Base-by-base conservation (phyloP, 2,888 invertebrate genomes). In the Aromia moschata region DNA sequence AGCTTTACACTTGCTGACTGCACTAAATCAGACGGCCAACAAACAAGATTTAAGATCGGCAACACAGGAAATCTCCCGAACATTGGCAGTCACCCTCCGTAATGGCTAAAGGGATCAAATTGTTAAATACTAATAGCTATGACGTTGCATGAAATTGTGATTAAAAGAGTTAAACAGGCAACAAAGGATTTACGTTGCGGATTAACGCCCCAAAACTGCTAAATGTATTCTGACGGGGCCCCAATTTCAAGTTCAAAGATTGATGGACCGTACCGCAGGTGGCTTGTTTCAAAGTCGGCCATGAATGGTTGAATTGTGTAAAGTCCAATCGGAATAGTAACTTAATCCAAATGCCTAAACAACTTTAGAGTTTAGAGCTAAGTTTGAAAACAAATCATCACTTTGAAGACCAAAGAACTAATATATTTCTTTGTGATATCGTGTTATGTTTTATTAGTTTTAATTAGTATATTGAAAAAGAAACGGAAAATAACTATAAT, bases 141-240 rank as follows among this genome's bases (percentile, higher is more conserved):
- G 78, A 79, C 78, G 71, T 70, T 68, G 79, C 79, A 79, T 79
- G 78, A 79, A 79, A 79, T 79, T 71, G 74, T 70, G 74, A 77
- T 78, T 77, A 77, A 77, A 79, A 77, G 76, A 77, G 77, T 77
- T 77, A 78, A 78, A 78, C 72, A 70, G 72, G 69, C 74, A 74
- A 77, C 77, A 76, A 77, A 74, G 73, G 77, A 72, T 73, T 77
- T 74, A 72, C 73, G 71, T 70, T 70, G 61, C 66, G 71, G 77
- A 78, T 77, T 77, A 76, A 68, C 74, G 73, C 76, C 76, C 77
- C 64, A 66, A 69, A 71, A 65, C 69, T 70, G 71, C 63, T 68
- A 70, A 73, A 74, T 72, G 67, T 70, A 70, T 73, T 73, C 70
- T 64, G 67, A 69, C 70, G 60, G 60, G 51, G 56, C 44, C 33